Conservation (phyloP, 1,140 invertebrate genomes). For the Proctacanthus coquilletti region DNA sequence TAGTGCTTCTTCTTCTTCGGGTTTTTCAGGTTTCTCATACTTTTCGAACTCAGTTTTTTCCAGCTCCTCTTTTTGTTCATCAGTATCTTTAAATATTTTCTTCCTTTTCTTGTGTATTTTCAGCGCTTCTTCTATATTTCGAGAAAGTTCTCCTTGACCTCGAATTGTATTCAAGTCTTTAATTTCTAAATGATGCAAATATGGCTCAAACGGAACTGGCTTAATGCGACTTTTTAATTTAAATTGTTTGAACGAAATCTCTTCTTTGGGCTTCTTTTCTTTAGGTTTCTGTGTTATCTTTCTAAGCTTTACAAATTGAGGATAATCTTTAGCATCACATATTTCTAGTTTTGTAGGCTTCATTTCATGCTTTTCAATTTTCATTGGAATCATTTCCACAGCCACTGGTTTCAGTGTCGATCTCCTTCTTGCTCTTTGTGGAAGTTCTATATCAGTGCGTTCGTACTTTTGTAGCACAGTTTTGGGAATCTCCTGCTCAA, state of each 20-base stretch:
- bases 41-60: constrained; percentile 14
- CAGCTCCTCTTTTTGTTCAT: constrained; percentile 12
- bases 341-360: constrained; percentile 9
- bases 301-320: constrained; percentile 21
- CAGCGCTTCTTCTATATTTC: constrained; percentile 24
- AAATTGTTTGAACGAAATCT: constrained; percentile 18
- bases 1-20: constrained; percentile 9
- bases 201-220: constrained; percentile 21
- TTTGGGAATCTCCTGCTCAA: constrained; percentile 28
- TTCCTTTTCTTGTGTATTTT: constrained; percentile 15
- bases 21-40: constrained; percentile 13
- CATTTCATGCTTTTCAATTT: constrained; percentile 21
- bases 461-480: constrained; percentile 24
- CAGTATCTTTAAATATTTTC: constrained; percentile 17
- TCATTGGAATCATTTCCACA: constrained; percentile 19
- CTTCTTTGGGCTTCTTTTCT: constrained; percentile 29
- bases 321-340: constrained; percentile 13
- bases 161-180: constrained; percentile 15
- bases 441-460: constrained; percentile 18
- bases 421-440: constrained; percentile 22
- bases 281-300: constrained; percentile 27
- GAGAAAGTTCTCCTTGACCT: constrained; percentile 21
- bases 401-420: constrained; percentile 15
- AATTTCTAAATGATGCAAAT: constrained; percentile 16
- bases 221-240: constrained; percentile 25